Percentiles rank a stretch among this genome's conserved stretches.
Evolutionary conservation across 2,113 vertebrate genomes (phyloP).

Genomic region (Forbesichthys papilliferus): DNA sequence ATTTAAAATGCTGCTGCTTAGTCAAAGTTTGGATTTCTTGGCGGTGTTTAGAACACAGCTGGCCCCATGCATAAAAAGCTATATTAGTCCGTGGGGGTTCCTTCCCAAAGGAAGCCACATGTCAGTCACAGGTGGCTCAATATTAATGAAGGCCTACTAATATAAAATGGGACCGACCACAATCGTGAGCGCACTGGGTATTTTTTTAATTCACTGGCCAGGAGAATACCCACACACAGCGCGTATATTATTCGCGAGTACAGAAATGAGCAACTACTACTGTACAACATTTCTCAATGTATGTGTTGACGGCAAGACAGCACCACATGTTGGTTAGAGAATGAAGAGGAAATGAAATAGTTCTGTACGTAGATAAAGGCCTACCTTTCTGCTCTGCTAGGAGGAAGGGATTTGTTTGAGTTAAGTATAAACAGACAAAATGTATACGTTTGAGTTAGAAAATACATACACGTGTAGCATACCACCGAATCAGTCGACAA

Average conservation of each 20-base stretch:
- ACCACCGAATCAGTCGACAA: conserved; percentile 19
- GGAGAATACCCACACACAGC: conserved; percentile 28
- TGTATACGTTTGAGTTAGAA: conserved; percentile 44
- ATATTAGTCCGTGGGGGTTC: conserved; percentile 60
- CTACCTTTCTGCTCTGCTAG: conserved; percentile 48
- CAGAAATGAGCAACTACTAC: conserved; percentile 10
- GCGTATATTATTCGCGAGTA: conserved; percentile 19
- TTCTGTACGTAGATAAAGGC: conserved; percentile 57
- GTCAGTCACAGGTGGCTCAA: conserved; percentile 50
- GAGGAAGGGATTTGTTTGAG: conserved; percentile 34
- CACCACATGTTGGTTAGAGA: conserved; percentile 66
- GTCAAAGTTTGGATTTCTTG: conserved; percentile 31
- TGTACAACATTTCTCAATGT: conserved; percentile 12
- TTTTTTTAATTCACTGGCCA: not conserved
- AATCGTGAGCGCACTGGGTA: not conserved
- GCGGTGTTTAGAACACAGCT: conserved; percentile 32
- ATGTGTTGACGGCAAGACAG: conserved; percentile 29
- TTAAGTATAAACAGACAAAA: conserved; percentile 42
- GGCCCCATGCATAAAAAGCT: conserved; percentile 55
- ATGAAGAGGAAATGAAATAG: conserved; percentile 70
- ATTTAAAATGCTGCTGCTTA: conserved; percentile 10
- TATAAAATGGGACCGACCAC: conserved; percentile 14
- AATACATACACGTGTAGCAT: conserved; percentile 23
- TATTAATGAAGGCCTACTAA: conserved; percentile 43
- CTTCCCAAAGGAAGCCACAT: conserved; percentile 60